Conservation (phyloP, 2,888 invertebrate species). For the Sinhomidia bicolor region DNA sequence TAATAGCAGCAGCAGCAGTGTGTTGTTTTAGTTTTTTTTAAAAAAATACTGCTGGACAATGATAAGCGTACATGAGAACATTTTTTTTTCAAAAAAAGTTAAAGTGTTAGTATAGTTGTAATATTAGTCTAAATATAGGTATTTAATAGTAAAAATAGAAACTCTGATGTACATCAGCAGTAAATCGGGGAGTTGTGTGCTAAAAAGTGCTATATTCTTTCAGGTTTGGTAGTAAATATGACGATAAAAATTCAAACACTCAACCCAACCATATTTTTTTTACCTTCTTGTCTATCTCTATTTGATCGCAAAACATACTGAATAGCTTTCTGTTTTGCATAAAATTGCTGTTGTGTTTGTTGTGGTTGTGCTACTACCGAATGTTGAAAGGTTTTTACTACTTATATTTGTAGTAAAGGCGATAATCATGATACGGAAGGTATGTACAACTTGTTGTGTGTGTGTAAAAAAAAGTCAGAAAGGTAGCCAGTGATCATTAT, state of each 20-base stretch:
- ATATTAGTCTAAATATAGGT: neutral
- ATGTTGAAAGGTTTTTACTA: conserved; percentile 5
- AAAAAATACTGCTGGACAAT: conserved; percentile 5
- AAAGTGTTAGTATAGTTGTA: conserved; percentile 36
- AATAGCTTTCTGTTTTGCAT: neutral
- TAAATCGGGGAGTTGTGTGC: conserved; percentile 25
- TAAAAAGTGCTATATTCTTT: no score
- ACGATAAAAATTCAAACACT: conserved; percentile 18
- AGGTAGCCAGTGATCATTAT: conserved; percentile 6
- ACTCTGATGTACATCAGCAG: conserved; percentile 21
- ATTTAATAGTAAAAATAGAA: conserved; percentile 14
- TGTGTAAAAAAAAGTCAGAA: conserved; percentile 1
- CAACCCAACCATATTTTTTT: neutral
- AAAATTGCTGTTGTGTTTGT: neutral
- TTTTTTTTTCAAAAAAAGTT: conserved; percentile 14
- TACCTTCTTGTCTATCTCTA: neutral
- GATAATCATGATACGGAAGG: conserved; percentile 1
- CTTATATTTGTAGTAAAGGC: neutral
- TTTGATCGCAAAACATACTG: neutral
- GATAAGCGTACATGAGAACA: neutral
- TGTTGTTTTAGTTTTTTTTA: neutral
- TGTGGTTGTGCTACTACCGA: neutral
- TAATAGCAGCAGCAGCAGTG: neutral
- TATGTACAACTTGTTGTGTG: neutral
- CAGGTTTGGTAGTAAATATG: conserved; percentile 31